These are phyloP conservation scores for Centropyge bicolor DNA, from an alignment of 2,797 vertebrate genomes.

Conservation along the genomic window DNA sequence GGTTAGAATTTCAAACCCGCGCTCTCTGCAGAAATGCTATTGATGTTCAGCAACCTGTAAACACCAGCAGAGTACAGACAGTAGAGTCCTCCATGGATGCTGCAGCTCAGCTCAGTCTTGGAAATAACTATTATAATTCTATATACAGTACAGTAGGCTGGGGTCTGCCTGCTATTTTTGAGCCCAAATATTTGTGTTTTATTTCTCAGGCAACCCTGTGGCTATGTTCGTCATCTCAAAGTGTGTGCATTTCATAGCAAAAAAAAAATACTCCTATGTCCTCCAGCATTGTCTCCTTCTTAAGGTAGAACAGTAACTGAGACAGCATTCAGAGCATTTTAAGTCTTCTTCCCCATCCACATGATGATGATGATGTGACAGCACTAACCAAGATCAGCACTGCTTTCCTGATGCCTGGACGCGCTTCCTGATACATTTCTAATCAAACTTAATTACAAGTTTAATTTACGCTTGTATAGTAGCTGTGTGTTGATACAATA, in stretches of 20 bases:
- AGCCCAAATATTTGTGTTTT: background rate
- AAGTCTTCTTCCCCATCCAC: background rate
- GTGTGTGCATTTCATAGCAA: background rate
- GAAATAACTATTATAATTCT: background rate
- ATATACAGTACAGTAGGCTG: background rate
- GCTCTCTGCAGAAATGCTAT: constrained; percentile 4
- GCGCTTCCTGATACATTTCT: constrained; percentile 12
- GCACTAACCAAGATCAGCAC: background rate
- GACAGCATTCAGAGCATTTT: background rate
- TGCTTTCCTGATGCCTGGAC: background rate
- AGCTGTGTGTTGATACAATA: background rate
- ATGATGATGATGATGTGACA: constrained; percentile 9
- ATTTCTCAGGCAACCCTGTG: constrained; percentile 4
- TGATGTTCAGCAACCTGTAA: constrained; percentile 17
- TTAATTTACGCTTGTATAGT: background rate
- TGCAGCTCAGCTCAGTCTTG: constrained; percentile 3
- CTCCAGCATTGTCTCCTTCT: constrained; percentile 6
- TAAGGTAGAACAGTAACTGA: constrained; percentile 1
- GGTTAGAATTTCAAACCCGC: constrained; percentile 10
- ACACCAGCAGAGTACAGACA: constrained; percentile 1
- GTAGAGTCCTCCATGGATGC: background rate
- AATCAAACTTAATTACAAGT: background rate
- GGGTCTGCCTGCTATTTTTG: background rate
- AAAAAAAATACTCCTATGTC: background rate
- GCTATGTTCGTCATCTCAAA: background rate